phyloP scores from a whole-genome alignment of 2,797 vertebrate genomes.

The Hoplostethus mediterraneus region DNA sequence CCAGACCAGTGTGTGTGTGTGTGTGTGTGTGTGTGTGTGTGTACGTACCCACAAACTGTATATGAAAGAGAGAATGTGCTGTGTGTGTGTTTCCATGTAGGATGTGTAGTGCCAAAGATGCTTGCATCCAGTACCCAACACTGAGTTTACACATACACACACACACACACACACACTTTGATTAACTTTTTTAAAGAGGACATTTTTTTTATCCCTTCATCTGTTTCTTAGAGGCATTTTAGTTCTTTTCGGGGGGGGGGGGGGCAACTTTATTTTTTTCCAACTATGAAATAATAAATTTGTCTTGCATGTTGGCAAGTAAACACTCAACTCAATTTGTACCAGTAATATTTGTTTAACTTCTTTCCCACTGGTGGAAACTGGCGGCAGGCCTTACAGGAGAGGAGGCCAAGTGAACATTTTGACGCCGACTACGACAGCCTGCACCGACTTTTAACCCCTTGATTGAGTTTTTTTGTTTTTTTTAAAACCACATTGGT shows the following conservation, averaged over 20 bases:
- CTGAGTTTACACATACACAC: no score
- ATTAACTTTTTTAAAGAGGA: conserved; percentile 11
- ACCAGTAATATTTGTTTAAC: neutral
- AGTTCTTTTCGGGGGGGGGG: neutral
- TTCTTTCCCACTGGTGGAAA: neutral
- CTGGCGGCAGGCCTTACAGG: neutral
- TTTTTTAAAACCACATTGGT: no score
- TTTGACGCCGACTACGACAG: no score
- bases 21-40: conserved; percentile 44
- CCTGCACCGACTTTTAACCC: neutral
- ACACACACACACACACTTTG: no score
- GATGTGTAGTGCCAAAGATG: conserved; percentile 14
- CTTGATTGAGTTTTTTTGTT: neutral
- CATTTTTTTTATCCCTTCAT: conserved; percentile 28
- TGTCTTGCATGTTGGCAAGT: neutral
- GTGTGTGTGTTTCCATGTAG: conserved; percentile 52
- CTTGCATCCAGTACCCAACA: neutral
- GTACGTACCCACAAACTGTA: conserved; percentile 48
- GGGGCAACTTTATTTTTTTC: neutral
- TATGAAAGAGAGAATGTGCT: conserved; percentile 52
- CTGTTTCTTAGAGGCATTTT: conserved; percentile 7
- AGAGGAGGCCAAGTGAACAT: neutral
- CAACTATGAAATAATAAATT: neutral
- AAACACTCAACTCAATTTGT: neutral
- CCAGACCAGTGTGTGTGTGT: conserved; percentile 56